Evolutionary conservation across 2,888 invertebrate species (phyloP).

Genomic region (Dromius quadrimaculatus): DNA sequence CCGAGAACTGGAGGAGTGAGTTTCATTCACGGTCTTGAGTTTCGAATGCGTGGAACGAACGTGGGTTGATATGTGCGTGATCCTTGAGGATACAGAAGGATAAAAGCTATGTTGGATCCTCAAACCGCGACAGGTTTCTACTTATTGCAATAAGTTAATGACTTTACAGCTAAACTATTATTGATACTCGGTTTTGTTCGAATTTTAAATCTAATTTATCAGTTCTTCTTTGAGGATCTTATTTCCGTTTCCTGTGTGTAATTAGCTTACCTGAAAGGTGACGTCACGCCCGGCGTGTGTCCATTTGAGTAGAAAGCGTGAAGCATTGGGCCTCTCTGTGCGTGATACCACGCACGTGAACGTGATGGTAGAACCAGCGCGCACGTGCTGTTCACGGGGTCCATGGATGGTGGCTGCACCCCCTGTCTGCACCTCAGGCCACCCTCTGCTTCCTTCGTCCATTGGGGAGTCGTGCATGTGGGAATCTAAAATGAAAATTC

Average conservation of each 20-base stretch:
- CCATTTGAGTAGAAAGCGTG: conserved; percentile 62
- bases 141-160: too few species aligned
- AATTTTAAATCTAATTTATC: too few species aligned
- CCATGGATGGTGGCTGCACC: conserved; percentile 67
- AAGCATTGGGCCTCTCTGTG: conserved; percentile 46
- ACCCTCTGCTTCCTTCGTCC: conserved; percentile 28
- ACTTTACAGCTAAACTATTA: too few species aligned
- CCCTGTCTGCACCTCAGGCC: not conserved
- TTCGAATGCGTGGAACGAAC: not conserved
- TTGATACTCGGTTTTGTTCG: too few species aligned
- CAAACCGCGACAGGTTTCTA: too few species aligned
- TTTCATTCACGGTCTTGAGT: too few species aligned
- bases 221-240: too few species aligned
- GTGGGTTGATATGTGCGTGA: not conserved
- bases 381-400: conserved; percentile 69
- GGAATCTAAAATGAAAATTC: conserved; percentile 53
- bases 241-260: conserved; percentile 38
- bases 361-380: conserved; percentile 70
- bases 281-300: conserved; percentile 70
- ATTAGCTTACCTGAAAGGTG: conserved; percentile 68
- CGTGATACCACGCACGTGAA: conserved; percentile 71
- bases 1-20: too few species aligned
- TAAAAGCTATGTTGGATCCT: too few species aligned
- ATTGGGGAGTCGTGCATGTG: conserved; percentile 54
- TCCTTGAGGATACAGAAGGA: not conserved